Evolutionary conservation across 2,888 invertebrate genomes (phyloP).

Genomic region (Busseola fusca): DNA sequence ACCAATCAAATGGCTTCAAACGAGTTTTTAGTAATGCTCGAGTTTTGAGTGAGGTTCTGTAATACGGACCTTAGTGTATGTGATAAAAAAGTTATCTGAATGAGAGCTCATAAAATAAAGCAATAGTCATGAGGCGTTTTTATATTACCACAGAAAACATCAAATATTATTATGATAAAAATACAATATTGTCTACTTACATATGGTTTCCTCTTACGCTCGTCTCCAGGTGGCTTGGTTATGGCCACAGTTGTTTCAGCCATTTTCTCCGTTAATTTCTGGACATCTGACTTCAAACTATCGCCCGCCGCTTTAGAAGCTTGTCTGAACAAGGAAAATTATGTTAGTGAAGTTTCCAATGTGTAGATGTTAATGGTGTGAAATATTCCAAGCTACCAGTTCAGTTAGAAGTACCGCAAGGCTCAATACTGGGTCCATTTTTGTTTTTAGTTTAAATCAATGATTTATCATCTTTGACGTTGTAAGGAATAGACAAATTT

Average conservation of each 20-base stretch:
- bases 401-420: too few species aligned
- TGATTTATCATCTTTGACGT: too few species aligned
- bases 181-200: slow-evolving; percentile 69
- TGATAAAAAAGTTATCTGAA: not conserved
- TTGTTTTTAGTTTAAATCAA: too few species aligned
- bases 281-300: slow-evolving; percentile 67
- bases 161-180: not conserved
- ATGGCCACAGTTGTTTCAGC: slow-evolving; percentile 71
- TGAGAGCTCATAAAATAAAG: not conserved
- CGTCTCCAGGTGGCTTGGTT: slow-evolving; percentile 56
- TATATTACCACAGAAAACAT: not conserved
- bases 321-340: slow-evolving; percentile 51
- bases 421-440: too few species aligned
- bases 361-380: too few species aligned
- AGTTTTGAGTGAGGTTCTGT: too few species aligned
- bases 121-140: not conserved
- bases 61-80: not conserved
- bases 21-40: too few species aligned
- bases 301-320: slow-evolving; percentile 63
- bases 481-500: too few species aligned
- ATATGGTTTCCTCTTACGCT: slow-evolving; percentile 74
- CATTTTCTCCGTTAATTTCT: slow-evolving; percentile 73
- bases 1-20: too few species aligned
- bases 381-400: too few species aligned
- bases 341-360: not conserved